These are phyloP conservation scores for Tetanocera ferruginea DNA, from an alignment of 2,888 invertebrate species.

Conservation along the genomic window DNA sequence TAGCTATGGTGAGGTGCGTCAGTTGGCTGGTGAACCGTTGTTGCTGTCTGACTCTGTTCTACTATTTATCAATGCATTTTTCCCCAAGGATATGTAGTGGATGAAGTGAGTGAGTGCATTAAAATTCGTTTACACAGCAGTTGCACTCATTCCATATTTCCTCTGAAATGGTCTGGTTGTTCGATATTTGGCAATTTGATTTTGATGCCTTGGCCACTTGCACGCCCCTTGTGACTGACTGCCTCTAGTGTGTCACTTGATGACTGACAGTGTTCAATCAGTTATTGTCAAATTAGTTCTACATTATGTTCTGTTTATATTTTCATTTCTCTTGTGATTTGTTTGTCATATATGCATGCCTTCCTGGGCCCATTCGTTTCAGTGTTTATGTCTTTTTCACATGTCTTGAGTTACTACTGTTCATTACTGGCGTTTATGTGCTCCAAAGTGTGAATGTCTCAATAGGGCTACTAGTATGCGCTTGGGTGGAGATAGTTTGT, in stretches of 20 bases:
- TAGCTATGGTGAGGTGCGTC: not conserved
- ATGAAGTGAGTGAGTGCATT: not conserved
- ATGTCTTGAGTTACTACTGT: too few species aligned
- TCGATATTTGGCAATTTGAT: not conserved
- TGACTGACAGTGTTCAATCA: constrained; percentile 29
- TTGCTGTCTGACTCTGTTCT: not conserved
- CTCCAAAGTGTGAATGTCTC: not conserved
- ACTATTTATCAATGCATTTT: constrained; percentile 37
- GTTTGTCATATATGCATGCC: constrained; percentile 31
- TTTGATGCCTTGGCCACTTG: not conserved
- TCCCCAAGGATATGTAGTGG: constrained; percentile 30
- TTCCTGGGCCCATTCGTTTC: not conserved
- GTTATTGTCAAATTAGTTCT: constrained; percentile 46
- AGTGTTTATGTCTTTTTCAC: too few species aligned
- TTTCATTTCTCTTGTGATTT: constrained; percentile 41
- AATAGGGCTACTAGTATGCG: not conserved
- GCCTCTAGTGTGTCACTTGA: not conserved
- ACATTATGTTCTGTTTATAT: constrained; percentile 41
- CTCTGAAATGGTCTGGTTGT: not conserved
- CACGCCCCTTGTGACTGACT: not conserved
- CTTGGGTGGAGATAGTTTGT: too few species aligned
- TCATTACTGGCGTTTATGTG: constrained; percentile 1
- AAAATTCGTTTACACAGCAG: not conserved
- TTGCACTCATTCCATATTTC: not conserved
- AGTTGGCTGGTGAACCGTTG: not conserved